These are phyloP conservation scores for Cataglyphis livida DNA, from an alignment of 2,888 invertebrate genomes.

Conservation along the genomic window DNA sequence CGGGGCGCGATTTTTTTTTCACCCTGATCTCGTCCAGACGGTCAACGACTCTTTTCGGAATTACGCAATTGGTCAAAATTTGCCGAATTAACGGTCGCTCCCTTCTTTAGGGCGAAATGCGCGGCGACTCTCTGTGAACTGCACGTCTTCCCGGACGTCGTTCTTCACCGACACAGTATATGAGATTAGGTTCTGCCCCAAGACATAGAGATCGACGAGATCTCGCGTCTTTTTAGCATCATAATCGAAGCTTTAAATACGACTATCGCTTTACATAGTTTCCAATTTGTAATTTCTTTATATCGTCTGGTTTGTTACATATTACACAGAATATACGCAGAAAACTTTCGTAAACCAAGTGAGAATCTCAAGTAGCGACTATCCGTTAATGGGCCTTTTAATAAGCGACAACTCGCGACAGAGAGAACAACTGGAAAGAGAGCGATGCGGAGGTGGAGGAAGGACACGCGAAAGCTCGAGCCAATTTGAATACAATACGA, in stretches of 20 bases:
- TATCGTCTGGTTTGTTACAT: not conserved
- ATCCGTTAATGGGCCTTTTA: constrained; percentile 19
- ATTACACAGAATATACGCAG: not conserved
- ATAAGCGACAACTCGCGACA: constrained; percentile 33
- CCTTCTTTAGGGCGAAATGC: constrained; percentile 40
- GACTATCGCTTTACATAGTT: not conserved
- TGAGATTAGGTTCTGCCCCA: not conserved
- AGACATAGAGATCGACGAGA: not conserved
- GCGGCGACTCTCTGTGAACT: constrained; percentile 67
- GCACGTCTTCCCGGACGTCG: not conserved
- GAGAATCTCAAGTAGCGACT: not conserved
- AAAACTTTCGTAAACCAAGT: not conserved
- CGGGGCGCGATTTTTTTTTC: constrained; percentile 31
- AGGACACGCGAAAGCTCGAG: constrained; percentile 64
- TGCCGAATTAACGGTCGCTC: constrained; percentile 78
- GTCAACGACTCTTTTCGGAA: constrained; percentile 83
- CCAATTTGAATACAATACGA: constrained; percentile 84
- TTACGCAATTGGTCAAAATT: constrained; percentile 85
- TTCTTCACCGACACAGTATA: not conserved
- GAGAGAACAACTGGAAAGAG: constrained; percentile 33
- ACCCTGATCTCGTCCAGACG: constrained; percentile 72
- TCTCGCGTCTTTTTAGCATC: not conserved
- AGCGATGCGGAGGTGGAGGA: constrained; percentile 32
- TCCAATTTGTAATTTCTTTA: not conserved
- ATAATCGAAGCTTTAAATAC: not conserved